Base-by-base conservation (phyloP, 2,888 invertebrate species). In the Andrena marginata region DNA sequence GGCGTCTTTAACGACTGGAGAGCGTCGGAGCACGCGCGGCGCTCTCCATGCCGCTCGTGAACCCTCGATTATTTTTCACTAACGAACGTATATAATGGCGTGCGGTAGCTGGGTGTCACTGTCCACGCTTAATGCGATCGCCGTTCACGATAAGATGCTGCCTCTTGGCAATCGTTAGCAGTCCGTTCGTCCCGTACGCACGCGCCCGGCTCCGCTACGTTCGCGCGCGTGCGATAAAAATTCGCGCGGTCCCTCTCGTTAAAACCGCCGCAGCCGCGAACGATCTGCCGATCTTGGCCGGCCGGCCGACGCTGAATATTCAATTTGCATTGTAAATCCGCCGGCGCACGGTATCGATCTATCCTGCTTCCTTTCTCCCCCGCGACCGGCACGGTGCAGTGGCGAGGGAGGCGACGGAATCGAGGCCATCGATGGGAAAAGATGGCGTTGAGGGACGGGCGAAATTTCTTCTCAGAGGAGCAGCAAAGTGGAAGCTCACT, bases 51-150 rank as follows among this genome's bases (percentile, higher is more conserved):
- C 31, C 16, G 68, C 81, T 68, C 74, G 76, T 74, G 80, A 90
- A 88, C 86, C 85, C 89, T 91, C 92, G 92, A 93, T 93, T 92
- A 93, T 92, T 93, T 92, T 92, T 92, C 92, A 90, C 92, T 93
- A 93, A 93, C 92, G 93, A 93, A 93, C 91, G 88, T 90, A 87
- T 86, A 88, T 87, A 78, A 72, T 54, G 76, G 56, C 60, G 35
- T n/a, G 56, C 74, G 79, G 87, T 56, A 82, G 85, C 89, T 89
- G 90, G 92, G 92, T 91, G 92, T 91, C 91, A 91, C 91, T 91
- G 93, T 92, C 91, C 90, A 91, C 91, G 87, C 84, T 87, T 93
- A 92, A 92, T 93, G 93, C 90, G 92, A 93, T 92, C 91, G 91
- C 89, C 91, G 89, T 89, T 90, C 88, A 82, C 89, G 93, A 93